Conservation (phyloP, 2,797 vertebrate species). For the Sebastes trivittatus region DNA sequence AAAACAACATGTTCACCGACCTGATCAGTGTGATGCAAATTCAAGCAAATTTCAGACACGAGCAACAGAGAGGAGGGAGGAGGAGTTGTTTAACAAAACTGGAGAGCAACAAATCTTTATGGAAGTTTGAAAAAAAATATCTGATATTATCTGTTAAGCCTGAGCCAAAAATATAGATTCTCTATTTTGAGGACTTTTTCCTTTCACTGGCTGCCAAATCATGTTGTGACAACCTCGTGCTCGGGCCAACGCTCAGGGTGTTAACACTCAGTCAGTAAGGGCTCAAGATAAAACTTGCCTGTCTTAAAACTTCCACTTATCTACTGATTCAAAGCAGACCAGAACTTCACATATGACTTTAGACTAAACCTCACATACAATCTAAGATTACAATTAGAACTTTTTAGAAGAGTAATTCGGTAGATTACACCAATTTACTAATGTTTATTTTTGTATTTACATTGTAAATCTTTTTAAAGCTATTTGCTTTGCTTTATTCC, state of each 20-base stretch:
- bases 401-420: no score
- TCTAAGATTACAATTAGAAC: no score
- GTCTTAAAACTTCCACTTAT: no score
- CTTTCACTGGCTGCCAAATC: not conserved
- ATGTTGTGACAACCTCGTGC: not conserved
- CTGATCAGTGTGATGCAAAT: fast-evolving
- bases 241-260: not conserved
- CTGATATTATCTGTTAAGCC: not conserved
- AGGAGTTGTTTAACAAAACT: not conserved
- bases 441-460: no score
- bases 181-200: not conserved
- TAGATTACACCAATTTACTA: no score
- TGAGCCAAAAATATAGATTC: not conserved
- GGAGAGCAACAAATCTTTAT: not conserved
- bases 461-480: no score
- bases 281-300: no score
- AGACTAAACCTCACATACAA: no score
- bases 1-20: not conserved
- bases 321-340: no score
- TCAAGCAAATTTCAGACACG: not conserved
- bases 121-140: not conserved
- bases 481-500: no score
- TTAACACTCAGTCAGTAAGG: no score
- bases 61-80: not conserved
- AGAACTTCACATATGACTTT: no score